Base-by-base conservation (phyloP, 2,797 vertebrate genomes). In the Enteromius afrohamiltoni region DNA sequence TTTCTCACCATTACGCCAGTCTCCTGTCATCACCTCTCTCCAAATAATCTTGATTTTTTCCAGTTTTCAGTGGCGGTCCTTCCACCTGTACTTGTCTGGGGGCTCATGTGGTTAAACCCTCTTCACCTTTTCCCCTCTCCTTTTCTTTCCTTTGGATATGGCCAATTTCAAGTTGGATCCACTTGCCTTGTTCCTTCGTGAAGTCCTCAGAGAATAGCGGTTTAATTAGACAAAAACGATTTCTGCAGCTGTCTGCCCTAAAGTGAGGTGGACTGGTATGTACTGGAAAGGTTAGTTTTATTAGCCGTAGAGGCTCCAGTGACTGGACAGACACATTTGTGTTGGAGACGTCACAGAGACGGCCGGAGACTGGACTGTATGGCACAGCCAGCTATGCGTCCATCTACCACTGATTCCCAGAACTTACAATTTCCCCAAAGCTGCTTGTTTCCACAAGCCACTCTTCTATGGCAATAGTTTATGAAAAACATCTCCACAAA, bases 171-270 rank as follows among this genome's bases (percentile, higher is more conserved):
- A 76, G 74, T 77, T 84, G 34, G 80, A 86, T 80, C 77, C 73
- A 78, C 58, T 86, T 69, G 67, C 23, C 29, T 23, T 62, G 31
- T 65, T 87, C 82, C 76, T 82, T 79, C 51, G 82, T 79, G 70
- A 80, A 73, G n/a, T 65, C 83, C 76, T 55, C 76, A 47, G 68
- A 77, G 83, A 84, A 83, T 86, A 89, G 87, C 71, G 70, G 65
- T 83, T 90, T 88, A 88, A 88, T 89, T 88, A 86, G 16, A 79
- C 47, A 34, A 81, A 83, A 90, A 89, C 86, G 60, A 80, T 87
- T 89, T 86, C 77, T 81, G 40, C 84, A 88, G 85, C 85, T 88
- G 88, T 37, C 69, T 77, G 82, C 69, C 71, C 70, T 47, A 77
- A 85, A 80, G 64, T 69, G 40, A 58, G 60, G 67, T 0, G 11